Evolutionary conservation across 2,113 vertebrate genomes (phyloP).

Genomic region (Hemibagrus wyckioides): DNA sequence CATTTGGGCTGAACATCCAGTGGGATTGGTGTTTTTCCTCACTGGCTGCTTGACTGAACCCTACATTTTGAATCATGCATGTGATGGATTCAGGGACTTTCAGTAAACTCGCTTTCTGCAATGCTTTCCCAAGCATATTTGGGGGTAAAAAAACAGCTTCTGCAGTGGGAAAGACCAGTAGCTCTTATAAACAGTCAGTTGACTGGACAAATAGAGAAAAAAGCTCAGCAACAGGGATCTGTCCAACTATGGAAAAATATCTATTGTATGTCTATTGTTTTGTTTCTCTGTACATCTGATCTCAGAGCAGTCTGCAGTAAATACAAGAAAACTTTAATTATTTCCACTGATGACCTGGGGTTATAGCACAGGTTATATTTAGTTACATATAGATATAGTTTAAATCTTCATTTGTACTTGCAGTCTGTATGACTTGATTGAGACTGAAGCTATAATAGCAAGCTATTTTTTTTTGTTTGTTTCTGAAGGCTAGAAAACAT

Average conservation of each 20-base stretch:
- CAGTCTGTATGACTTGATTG: not conserved
- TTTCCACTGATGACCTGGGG: not conserved
- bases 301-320: not conserved
- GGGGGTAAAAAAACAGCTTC: no score
- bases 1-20: not conserved
- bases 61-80: not conserved
- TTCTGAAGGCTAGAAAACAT: conserved; percentile 27
- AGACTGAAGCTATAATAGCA: conserved; percentile 4
- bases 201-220: not conserved
- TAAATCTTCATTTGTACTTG: not conserved
- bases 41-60: not conserved
- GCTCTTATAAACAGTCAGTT: not conserved
- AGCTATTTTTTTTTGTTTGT: not conserved
- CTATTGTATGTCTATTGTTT: not conserved
- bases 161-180: not conserved
- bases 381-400: not conserved
- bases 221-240: not conserved
- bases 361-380: not conserved
- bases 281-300: not conserved
- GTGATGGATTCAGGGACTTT: not conserved
- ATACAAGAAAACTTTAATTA: not conserved
- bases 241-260: not conserved
- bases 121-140: not conserved
- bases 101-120: not conserved
- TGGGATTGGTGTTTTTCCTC: not conserved